Evolutionary conservation across 2,113 vertebrate genomes (phyloP).

Genomic region (Vulpes ferrilata): DNA sequence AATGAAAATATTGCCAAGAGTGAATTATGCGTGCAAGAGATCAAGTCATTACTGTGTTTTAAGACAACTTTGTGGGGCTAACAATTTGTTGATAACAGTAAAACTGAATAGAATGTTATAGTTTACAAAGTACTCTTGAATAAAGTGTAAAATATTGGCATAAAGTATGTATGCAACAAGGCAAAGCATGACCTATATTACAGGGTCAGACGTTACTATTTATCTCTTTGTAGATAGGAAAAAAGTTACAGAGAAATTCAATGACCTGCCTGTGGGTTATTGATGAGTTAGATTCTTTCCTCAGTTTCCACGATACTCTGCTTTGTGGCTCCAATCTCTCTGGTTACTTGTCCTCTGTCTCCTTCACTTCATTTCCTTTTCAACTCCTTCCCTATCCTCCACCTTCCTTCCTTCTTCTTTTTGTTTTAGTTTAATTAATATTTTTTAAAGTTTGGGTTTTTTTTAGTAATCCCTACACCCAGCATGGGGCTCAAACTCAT

Average conservation of each 20-base stretch:
- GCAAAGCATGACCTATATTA: neutral
- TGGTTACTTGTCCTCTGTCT: neutral
- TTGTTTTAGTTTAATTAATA: neutral
- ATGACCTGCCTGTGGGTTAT: neutral
- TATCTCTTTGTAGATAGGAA: neutral
- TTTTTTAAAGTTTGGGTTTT: neutral
- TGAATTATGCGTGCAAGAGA: neutral
- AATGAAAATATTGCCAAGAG: neutral
- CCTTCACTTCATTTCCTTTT: neutral
- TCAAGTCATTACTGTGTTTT: neutral
- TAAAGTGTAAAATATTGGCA: neutral
- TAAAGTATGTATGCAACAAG: neutral
- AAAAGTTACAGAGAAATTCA: neutral
- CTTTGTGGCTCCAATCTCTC: neutral
- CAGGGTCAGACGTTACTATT: neutral
- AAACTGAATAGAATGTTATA: neutral
- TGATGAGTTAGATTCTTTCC: neutral
- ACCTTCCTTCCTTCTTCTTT: neutral
- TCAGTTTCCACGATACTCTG: neutral
- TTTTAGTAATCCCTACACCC: neutral
- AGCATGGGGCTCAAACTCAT: neutral
- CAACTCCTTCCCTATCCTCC: neutral
- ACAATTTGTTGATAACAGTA: neutral
- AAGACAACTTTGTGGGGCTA: neutral
- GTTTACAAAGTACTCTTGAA: neutral